Conservation (phyloP, 1,140 invertebrate species). For the Scaptodrosophila lebanonensis region DNA sequence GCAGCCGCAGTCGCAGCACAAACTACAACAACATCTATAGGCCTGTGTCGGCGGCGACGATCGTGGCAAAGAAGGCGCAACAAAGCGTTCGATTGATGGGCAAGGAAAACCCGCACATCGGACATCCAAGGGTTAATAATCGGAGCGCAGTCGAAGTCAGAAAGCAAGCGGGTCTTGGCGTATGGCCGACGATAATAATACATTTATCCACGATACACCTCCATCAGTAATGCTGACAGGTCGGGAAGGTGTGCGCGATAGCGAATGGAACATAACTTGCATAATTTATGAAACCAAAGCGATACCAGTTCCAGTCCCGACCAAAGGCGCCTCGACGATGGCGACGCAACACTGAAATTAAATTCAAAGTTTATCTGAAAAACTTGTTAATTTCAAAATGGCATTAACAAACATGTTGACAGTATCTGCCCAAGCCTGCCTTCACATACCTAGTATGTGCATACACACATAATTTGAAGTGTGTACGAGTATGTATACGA, state of each 20-base stretch:
- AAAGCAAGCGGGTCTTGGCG: constrained; percentile 3
- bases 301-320: constrained; percentile 6
- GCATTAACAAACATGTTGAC: constrained; percentile 69
- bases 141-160: constrained; percentile 7
- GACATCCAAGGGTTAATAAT: constrained; percentile 13
- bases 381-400: constrained; percentile 71
- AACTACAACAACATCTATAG: constrained; percentile 3
- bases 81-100: background rate
- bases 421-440: constrained; percentile 37
- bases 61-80: constrained; percentile 13
- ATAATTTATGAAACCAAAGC: constrained; percentile 21
- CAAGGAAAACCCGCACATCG: background rate
- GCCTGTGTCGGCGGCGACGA: too few relatives aligned
- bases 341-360: constrained; percentile 37
- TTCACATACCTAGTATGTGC: too few relatives aligned
- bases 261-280: constrained; percentile 23
- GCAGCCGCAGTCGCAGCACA: constrained; percentile 19
- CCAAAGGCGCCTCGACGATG: constrained; percentile 10
- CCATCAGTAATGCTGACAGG: background rate
- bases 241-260: background rate
- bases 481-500: constrained; percentile 11
- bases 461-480: too few relatives aligned
- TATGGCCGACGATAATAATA: background rate
- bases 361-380: constrained; percentile 72
- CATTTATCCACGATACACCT: constrained; percentile 1